These are phyloP conservation scores for Pimpla rufipes DNA, from an alignment of 2,888 invertebrate species.

Conservation along the genomic window DNA sequence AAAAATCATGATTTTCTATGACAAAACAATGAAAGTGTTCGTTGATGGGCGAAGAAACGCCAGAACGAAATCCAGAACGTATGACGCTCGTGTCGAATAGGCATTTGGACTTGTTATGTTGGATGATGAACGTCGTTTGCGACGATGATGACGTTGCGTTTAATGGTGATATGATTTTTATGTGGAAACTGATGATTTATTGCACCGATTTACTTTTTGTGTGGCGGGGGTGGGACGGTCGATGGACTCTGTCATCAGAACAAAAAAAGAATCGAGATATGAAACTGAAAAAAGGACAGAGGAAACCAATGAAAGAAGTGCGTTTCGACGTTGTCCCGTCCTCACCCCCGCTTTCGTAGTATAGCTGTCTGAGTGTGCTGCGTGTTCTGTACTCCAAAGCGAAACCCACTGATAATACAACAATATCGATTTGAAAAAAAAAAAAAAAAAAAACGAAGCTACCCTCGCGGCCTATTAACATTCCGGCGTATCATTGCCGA, in stretches of 20 bases:
- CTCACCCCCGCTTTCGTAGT: conserved; percentile 81
- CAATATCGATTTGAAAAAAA: conserved; percentile 20
- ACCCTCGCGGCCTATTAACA: conserved; percentile 16
- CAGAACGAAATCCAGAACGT: conserved; percentile 61
- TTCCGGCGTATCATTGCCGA: not conserved
- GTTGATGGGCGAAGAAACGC: conserved; percentile 31
- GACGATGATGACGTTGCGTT: conserved; percentile 69
- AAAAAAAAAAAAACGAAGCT: conserved; percentile 23
- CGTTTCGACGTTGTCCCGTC: conserved; percentile 70
- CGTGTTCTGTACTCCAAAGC: conserved; percentile 78
- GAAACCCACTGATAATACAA: conserved; percentile 50
- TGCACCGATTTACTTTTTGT: conserved; percentile 80
- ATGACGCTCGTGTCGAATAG: conserved; percentile 69
- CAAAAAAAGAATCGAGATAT: conserved; percentile 49
- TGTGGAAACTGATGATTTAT: conserved; percentile 78
- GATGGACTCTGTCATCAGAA: conserved; percentile 70
- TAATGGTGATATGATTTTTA: conserved; percentile 73
- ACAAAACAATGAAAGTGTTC: conserved; percentile 11
- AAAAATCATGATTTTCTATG: not conserved
- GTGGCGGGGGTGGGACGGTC: conserved; percentile 80
- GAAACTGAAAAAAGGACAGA: conserved; percentile 20
- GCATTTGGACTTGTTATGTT: conserved; percentile 75
- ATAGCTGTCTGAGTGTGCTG: conserved; percentile 84
- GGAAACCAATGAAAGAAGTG: conserved; percentile 23
- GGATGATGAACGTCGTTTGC: conserved; percentile 77